phyloP scores from a whole-genome alignment of 2,797 vertebrate species.

The Clamator glandarius region DNA sequence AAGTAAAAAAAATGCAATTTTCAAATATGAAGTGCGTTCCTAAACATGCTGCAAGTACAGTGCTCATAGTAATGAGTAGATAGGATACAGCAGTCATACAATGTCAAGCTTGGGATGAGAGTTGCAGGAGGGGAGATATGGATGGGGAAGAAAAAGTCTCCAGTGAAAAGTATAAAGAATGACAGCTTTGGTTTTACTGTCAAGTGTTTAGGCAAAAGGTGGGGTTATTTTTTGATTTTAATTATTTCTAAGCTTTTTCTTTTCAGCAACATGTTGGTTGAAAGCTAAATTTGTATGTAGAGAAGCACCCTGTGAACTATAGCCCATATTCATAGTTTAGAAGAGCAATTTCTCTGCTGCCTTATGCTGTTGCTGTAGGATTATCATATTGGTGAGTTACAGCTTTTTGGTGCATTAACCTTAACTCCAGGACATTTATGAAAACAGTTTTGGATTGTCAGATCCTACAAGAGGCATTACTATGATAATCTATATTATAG shows the following conservation, averaged over 20 bases:
- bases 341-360: neutral
- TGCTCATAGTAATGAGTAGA: neutral
- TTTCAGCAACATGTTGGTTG: neutral
- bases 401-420: slow-evolving; percentile 36
- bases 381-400: slow-evolving; percentile 32
- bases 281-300: neutral
- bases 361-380: neutral
- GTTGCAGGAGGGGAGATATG: neutral
- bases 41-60: neutral
- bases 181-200: slow-evolving; percentile 8
- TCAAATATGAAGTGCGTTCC: neutral
- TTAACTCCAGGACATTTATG: slow-evolving; percentile 53
- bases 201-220: neutral
- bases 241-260: fast-evolving
- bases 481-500: slow-evolving; percentile 42
- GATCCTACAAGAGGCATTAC: slow-evolving; percentile 17
- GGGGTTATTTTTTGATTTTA: neutral
- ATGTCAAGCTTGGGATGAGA: neutral
- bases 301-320: neutral
- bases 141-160: neutral
- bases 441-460: slow-evolving; percentile 34
- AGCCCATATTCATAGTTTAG: neutral
- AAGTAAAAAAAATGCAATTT: neutral
- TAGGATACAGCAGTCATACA: neutral
- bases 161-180: slow-evolving; percentile 6